phyloP scores from a whole-genome alignment of 2,113 vertebrate genomes.

The Dinomys branickii region DNA sequence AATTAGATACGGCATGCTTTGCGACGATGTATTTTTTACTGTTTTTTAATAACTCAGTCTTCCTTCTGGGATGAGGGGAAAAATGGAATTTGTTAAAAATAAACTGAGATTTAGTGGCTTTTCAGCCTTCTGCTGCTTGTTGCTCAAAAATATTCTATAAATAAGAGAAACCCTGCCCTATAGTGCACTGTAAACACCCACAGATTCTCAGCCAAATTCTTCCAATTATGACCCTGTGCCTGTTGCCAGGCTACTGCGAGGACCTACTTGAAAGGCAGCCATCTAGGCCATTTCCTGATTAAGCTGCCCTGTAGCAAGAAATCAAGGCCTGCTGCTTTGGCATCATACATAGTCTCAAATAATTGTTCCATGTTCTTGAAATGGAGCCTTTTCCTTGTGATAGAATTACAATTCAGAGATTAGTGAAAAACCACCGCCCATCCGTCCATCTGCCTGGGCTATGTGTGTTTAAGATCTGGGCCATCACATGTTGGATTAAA shows the following conservation, averaged over 20 bases:
- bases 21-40: slow-evolving; percentile 74
- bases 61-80: slow-evolving; percentile 76
- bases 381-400: slow-evolving; percentile 62
- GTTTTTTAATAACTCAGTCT: slow-evolving; percentile 78
- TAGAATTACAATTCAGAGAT: slow-evolving; percentile 64
- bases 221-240: slow-evolving; percentile 76
- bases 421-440: slow-evolving; percentile 60
- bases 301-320: slow-evolving; percentile 77
- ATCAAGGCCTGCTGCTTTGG: slow-evolving; percentile 71
- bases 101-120: slow-evolving; percentile 74
- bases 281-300: slow-evolving; percentile 85
- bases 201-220: slow-evolving; percentile 78
- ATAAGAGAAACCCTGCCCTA: slow-evolving; percentile 78
- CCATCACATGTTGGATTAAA: slow-evolving; percentile 72
- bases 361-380: slow-evolving; percentile 69
- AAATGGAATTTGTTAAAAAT: slow-evolving; percentile 78
- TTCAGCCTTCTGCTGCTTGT: slow-evolving; percentile 78
- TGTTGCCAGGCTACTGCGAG: slow-evolving; percentile 83
- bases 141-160: slow-evolving; percentile 76
- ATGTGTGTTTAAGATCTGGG: slow-evolving; percentile 4
- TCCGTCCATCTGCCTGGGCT: neutral
- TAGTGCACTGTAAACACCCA: slow-evolving; percentile 78
- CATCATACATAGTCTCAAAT: slow-evolving; percentile 43
- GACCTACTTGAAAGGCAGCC: slow-evolving; percentile 85
- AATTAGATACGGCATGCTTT: slow-evolving; percentile 78